Percentiles rank a stretch among this genome's conserved stretches.
Conservation (phyloP, 2,113 vertebrate species). For the Hemibagrus wyckioides region DNA sequence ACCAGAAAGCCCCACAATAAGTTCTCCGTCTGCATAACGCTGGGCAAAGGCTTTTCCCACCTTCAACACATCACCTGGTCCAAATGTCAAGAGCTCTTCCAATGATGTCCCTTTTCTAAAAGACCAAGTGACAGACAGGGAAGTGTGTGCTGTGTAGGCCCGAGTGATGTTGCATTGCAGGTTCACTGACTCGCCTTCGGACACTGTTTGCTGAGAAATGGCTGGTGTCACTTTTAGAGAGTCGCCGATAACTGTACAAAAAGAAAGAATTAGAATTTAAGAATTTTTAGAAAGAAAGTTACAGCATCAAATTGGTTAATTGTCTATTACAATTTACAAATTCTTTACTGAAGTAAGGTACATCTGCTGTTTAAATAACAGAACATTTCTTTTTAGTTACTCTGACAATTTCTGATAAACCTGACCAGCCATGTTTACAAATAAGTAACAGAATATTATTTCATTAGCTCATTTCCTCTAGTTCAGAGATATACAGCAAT, state of each 20-base stretch:
- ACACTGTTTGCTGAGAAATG: conserved; percentile 62
- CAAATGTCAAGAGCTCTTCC: conserved; percentile 71
- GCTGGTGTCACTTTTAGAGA: conserved; percentile 69
- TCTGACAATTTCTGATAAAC: background rate
- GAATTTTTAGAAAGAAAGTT: too few species aligned
- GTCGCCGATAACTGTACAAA: conserved; percentile 74
- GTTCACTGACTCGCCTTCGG: conserved; percentile 75
- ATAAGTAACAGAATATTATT: background rate
- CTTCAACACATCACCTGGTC: conserved; percentile 72
- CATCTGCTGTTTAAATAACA: background rate
- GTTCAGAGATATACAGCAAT: background rate
- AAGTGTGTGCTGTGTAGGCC: conserved; percentile 68
- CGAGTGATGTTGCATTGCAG: conserved; percentile 69
- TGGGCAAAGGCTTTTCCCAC: conserved; percentile 67
- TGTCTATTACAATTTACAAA: background rate
- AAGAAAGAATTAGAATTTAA: conserved; percentile 4
- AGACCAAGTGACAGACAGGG: conserved; percentile 80
- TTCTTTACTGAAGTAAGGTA: background rate
- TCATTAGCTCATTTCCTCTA: background rate
- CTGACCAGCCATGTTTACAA: background rate
- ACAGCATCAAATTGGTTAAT: background rate
- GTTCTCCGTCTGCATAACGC: conserved; percentile 72
- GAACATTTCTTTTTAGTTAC: background rate
- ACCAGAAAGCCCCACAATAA: conserved; percentile 70
- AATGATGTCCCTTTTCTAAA: conserved; percentile 49